These are phyloP conservation scores for Dunckerocampus dactyliophorus DNA, from an alignment of 2,113 vertebrate genomes.

Conservation along the genomic window DNA sequence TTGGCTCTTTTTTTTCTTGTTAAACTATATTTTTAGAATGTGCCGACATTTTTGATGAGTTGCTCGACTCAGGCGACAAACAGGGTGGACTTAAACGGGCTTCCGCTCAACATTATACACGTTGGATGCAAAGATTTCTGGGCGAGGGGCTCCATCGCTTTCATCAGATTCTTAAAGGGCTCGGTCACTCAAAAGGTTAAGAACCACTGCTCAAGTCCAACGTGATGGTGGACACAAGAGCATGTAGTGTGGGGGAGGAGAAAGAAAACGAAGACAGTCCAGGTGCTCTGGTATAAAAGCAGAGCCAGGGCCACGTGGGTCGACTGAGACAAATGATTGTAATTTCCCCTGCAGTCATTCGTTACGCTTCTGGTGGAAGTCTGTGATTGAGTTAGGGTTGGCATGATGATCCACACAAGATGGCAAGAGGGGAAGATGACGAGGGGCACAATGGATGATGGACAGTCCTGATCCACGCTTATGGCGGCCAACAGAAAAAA, in stretches of 20 bases:
- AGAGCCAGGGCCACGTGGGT: conserved; percentile 11
- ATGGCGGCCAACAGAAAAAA: not conserved
- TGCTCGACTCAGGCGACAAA: no score
- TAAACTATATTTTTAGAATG: no score
- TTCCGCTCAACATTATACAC: no score
- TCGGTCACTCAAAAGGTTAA: no score
- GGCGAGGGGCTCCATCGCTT: no score
- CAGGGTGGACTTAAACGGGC: no score
- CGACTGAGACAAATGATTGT: conserved; percentile 67
- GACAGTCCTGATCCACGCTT: conserved; percentile 1
- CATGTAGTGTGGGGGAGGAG: not conserved
- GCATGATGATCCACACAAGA: conserved; percentile 49
- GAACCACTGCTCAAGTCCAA: not conserved
- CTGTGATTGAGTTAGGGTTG: conserved; percentile 64
- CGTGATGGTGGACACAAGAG: not conserved
- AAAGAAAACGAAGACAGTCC: conserved; percentile 8
- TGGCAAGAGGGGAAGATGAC: conserved; percentile 33
- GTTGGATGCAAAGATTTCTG: no score
- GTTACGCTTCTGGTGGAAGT: conserved; percentile 62
- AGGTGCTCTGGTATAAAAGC: conserved; percentile 25
- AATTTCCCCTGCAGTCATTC: conserved; percentile 71
- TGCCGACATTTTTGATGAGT: no score
- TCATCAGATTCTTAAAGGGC: no score
- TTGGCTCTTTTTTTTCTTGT: no score
- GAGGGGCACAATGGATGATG: conserved; percentile 14